Percentiles rank a stretch among this genome's conserved stretches.
These are phyloP conservation scores for Proteles cristata DNA, from an alignment of 2,113 vertebrate genomes.

Conservation along the genomic window DNA sequence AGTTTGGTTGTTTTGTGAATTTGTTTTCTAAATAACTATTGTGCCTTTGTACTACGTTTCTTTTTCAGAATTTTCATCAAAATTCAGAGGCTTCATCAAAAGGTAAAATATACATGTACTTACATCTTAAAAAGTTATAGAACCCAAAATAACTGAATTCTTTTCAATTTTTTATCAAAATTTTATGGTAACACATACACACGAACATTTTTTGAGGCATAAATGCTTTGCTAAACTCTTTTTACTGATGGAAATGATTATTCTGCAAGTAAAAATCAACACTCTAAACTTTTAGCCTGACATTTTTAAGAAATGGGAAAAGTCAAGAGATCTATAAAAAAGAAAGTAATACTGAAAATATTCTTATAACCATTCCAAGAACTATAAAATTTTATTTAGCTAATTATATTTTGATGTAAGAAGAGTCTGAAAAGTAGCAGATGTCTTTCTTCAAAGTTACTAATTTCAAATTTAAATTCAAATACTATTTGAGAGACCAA, in stretches of 20 bases:
- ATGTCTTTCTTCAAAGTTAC: not conserved
- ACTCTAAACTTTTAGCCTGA: not conserved
- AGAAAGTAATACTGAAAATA: not conserved
- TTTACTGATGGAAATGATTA: not conserved
- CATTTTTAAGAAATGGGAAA: not conserved
- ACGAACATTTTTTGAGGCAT: not conserved
- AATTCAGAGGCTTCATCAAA: slow-evolving; percentile 57
- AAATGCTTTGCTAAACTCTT: not conserved
- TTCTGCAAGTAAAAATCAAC: not conserved
- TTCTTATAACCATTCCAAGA: not conserved
- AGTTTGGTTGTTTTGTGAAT: not conserved
- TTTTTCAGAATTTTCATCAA: slow-evolving; percentile 67
- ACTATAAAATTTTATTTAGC: not conserved
- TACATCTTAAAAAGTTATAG: not conserved
- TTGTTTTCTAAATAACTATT: slow-evolving; percentile 37
- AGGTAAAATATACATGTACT: slow-evolving; percentile 61
- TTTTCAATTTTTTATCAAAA: not conserved
- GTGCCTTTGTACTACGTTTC: not conserved
- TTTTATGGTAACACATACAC: not conserved
- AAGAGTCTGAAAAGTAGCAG: not conserved
- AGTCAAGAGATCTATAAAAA: not conserved
- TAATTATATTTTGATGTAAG: not conserved
- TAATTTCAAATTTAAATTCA: slow-evolving; percentile 35
- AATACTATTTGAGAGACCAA: slow-evolving; percentile 14
- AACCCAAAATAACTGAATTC: not conserved